phyloP scores from a whole-genome alignment of 1,140 invertebrate genomes.

The Panonychus citri region DNA sequence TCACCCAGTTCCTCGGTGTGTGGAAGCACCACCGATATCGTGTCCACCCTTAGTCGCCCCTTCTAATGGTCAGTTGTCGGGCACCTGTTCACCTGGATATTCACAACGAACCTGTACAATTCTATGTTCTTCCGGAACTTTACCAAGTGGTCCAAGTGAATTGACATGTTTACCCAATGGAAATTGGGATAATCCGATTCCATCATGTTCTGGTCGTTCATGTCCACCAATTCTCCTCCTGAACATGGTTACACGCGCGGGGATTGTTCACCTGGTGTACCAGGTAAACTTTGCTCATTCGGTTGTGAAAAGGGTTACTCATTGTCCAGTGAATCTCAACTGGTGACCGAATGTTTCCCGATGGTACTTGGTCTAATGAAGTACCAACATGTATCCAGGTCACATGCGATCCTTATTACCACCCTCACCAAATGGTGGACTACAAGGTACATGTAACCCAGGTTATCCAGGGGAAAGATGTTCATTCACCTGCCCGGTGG shows the following conservation, averaged over 20 bases:
- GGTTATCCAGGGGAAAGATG: slow-evolving; percentile 5
- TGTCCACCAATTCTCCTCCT: not conserved
- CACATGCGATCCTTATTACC: not conserved
- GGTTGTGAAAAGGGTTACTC: slow-evolving; percentile 9
- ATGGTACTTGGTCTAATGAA: not conserved
- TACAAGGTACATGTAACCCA: slow-evolving; percentile 7
- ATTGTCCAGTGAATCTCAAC: not conserved
- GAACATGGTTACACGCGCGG: slow-evolving; percentile 3
- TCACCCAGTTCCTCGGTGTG: slow-evolving; percentile 1
- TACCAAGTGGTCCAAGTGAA: not conserved
- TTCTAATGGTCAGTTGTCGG: not conserved
- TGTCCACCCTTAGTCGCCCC: not conserved
- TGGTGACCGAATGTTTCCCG: not conserved
- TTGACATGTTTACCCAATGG: not conserved
- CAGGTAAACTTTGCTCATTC: slow-evolving; percentile 6
- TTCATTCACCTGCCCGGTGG: slow-evolving; percentile 1
- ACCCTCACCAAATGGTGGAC: slow-evolving; percentile 5
- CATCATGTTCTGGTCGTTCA: not conserved
- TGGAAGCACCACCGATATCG: not conserved
- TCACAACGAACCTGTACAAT: not conserved
- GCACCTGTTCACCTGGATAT: not conserved
- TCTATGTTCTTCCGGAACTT: not conserved
- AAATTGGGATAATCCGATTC: not conserved
- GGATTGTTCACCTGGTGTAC: not conserved
- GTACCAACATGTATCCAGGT: not conserved